These are phyloP conservation scores for Lymantria monacha DNA, from an alignment of 2,888 invertebrate species.

Conservation along the genomic window DNA sequence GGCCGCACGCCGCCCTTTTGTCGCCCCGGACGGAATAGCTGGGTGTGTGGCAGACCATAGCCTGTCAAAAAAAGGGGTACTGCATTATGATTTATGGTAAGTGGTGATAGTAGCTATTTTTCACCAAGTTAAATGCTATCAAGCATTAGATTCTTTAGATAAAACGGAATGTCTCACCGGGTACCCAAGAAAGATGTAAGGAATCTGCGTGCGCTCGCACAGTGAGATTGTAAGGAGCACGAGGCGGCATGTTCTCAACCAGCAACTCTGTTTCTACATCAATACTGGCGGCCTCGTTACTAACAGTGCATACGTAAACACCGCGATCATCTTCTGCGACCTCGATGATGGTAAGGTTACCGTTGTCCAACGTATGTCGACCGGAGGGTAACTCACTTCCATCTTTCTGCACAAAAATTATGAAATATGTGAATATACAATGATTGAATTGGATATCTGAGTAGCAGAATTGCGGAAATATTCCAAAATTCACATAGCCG, in stretches of 20 bases:
- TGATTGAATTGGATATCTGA: too few relatives aligned
- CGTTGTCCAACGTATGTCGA: slow-evolving; percentile 85
- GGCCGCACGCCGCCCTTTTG: too few relatives aligned
- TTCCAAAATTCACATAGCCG: too few relatives aligned
- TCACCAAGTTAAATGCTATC: too few relatives aligned
- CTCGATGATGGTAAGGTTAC: slow-evolving; percentile 91
- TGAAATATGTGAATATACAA: background rate
- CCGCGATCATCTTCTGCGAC: slow-evolving; percentile 94
- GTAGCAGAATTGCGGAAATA: too few relatives aligned
- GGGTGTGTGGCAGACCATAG: too few relatives aligned
- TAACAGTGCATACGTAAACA: slow-evolving; percentile 90
- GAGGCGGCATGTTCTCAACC: slow-evolving; percentile 93
- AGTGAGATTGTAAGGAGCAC: slow-evolving; percentile 93
- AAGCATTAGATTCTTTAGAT: too few relatives aligned
- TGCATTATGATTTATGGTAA: too few relatives aligned
- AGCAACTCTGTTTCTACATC: slow-evolving; percentile 90
- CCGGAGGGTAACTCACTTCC: slow-evolving; percentile 86
- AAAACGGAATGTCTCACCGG: slow-evolving; percentile 63
- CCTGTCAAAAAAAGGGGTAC: too few relatives aligned
- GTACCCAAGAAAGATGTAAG: slow-evolving; percentile 91
- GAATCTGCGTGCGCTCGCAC: slow-evolving; percentile 87
- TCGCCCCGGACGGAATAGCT: too few relatives aligned
- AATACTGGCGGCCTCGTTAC: slow-evolving; percentile 94
- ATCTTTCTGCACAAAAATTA: slow-evolving; percentile 83
- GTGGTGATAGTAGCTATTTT: too few relatives aligned